Evolutionary conservation across 2,888 invertebrate species (phyloP), one percentile per base, ranked within the genome.

Genomic region (Coronaproctus castanopsis): DNA sequence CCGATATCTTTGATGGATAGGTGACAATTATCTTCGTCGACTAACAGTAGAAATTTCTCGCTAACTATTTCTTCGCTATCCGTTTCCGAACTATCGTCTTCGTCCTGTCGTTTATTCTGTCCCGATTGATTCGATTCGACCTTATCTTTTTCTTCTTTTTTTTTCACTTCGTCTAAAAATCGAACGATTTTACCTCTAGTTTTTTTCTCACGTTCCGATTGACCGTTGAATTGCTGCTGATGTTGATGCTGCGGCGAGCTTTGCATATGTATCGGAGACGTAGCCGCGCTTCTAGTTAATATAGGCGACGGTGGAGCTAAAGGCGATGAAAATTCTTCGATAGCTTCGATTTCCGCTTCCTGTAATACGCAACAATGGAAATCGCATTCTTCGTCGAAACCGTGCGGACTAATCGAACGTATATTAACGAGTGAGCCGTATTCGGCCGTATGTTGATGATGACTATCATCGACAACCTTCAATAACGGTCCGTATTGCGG

Each of bases 351-450:
- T 8, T 90, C 89, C 72, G 89, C 91, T 73, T 91, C 90, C 78
- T 92, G 92, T 68, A 92, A 77, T 65, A 91, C 87, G 76, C 91
- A 91, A 74, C 92, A 92, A 74, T 92, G 92, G 75, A 92, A 92
- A 76, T 92, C 92, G 77, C 92, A 92, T 74, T 91, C 89, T 53
- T 70, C 69, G 48, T 76, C 71, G 69, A 76, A 71, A 69, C 78
- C 75, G 72, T 74, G 74, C 67, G 77, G 82, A 68, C 80, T 78
- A 58, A 82, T 82, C 64, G 80, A 78, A 24, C 59, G 55, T 14
- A 55, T 55, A 21, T 59, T 55, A 36, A 59, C 22, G n/a, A 52
- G 53, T 81, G 77, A 65, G 77, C 78, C 64, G 76, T 77, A 52
- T 24, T 59, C 61, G 55, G 57, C 56, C 21, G 57, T 50, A 49